phyloP scores from a whole-genome alignment of 2,888 invertebrate genomes.

The Ennomos quercinarius region DNA sequence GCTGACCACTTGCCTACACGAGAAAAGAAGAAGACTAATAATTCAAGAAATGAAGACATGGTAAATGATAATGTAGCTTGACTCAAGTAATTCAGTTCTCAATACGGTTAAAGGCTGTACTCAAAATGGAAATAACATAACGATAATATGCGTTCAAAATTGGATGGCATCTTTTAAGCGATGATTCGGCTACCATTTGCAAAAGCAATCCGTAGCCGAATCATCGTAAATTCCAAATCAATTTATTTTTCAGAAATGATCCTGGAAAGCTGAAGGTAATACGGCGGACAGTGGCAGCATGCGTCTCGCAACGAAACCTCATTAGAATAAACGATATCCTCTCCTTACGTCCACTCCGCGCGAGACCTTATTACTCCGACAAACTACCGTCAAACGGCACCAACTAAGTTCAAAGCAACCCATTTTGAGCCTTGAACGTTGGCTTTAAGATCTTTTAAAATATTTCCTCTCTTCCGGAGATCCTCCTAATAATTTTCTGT shows the following conservation, averaged over 20 bases:
- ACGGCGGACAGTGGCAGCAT: constrained; percentile 62
- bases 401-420: constrained; percentile 46
- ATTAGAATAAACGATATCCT: constrained; percentile 86
- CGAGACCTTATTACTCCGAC: constrained; percentile 84
- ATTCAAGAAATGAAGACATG: too few relatives aligned
- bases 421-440: constrained; percentile 49
- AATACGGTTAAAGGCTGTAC: constrained; percentile 10
- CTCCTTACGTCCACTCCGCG: constrained; percentile 82
- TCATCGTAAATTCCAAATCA: constrained; percentile 29
- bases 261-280: constrained; percentile 47
- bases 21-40: too few relatives aligned
- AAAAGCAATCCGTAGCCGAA: too few relatives aligned
- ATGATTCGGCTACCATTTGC: constrained; percentile 11
- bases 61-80: constrained; percentile 6
- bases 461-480: constrained; percentile 39
- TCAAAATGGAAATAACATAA: constrained; percentile 16
- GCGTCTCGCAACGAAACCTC: constrained; percentile 70
- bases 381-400: constrained; percentile 82
- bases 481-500: constrained; percentile 52
- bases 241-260: constrained; percentile 32
- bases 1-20: too few relatives aligned
- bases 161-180: constrained; percentile 14
- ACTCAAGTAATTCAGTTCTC: constrained; percentile 10
- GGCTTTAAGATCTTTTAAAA: constrained; percentile 53
- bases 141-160: constrained; percentile 15